Evolutionary conservation across 2,113 vertebrate genomes (phyloP), one percentile per base, ranked within the genome.

Genomic region (Melanerpes formicivorus): DNA sequence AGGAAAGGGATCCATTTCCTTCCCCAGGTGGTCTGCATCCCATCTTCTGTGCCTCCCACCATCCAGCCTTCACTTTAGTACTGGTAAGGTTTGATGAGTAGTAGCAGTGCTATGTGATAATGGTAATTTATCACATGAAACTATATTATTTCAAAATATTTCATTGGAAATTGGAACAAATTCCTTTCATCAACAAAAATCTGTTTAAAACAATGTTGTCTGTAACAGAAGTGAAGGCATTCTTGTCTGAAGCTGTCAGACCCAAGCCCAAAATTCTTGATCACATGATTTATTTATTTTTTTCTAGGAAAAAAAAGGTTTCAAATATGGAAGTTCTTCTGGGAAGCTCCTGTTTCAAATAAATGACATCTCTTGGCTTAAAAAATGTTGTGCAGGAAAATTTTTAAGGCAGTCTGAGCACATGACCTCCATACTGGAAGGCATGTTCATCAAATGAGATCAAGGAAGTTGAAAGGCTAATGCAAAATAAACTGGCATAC

Each of bases 331-430:
- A 64, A 50, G 25, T 19, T 94, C n/a, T 6, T 79, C 74, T 55
- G 9, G 14, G 8, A 93, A 84, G 26, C 7, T 72, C 18, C 19
- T 87, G 23, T 71, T 93, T 75, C 88, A 23, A 66, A 69, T 92
- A 90, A 84, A 76, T 50, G 40, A 42, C 46, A 79, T 23, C 62
- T 73, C 58, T 19, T 79, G 66, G 72, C 59, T 62, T 78, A 26
- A 54, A 90, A 81, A 72, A 77, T 8, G 13, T 63, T 40, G 14
- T 71, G 25, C 34, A 56, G 9, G 14, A 84, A 71, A 86, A 52
- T 48, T 82, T 64, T 88, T 90, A 67, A 84, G 48, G 60, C 48
- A 93, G 64, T 18, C 88, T 82, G 26, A 87, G 84, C 48, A 62
- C 22, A 21, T 32, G 48, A 75, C 73, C 25, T 65, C 32, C 59